Conservation (phyloP, 2,888 invertebrate genomes). For the Heliconius erato region DNA sequence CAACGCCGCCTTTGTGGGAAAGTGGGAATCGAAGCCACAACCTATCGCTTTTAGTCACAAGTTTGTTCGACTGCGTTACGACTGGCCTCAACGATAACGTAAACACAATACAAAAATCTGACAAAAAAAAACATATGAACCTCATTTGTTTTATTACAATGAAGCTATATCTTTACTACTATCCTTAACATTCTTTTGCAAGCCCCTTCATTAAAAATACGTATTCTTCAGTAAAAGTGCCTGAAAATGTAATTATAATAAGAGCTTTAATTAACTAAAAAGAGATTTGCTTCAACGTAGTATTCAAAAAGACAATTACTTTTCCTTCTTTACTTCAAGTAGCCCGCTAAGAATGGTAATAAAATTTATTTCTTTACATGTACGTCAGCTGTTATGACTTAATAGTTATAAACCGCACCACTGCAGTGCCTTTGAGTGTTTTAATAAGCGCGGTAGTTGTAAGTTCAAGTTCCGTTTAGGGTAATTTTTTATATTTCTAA, state of each 20-base stretch:
- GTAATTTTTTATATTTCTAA: not conserved
- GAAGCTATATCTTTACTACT: not conserved
- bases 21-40: no score
- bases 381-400: not conserved
- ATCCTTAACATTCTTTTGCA: not conserved
- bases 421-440: not conserved
- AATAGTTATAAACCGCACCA: not conserved
- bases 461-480: not conserved
- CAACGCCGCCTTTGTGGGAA: no score
- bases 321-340: not conserved
- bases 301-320: not conserved
- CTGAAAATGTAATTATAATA: not conserved
- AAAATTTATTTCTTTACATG: not conserved
- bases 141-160: not conserved
- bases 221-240: not conserved
- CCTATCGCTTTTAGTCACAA: no score
- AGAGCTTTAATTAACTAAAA: not conserved
- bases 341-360: not conserved
- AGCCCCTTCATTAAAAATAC: not conserved
- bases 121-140: no score
- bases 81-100: no score
- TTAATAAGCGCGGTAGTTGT: not conserved
- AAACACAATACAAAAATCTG: no score
- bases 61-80: no score
- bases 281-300: conserved; percentile 1